phyloP scores from a whole-genome alignment of 2,888 invertebrate species.

The Brachyptera risi region DNA sequence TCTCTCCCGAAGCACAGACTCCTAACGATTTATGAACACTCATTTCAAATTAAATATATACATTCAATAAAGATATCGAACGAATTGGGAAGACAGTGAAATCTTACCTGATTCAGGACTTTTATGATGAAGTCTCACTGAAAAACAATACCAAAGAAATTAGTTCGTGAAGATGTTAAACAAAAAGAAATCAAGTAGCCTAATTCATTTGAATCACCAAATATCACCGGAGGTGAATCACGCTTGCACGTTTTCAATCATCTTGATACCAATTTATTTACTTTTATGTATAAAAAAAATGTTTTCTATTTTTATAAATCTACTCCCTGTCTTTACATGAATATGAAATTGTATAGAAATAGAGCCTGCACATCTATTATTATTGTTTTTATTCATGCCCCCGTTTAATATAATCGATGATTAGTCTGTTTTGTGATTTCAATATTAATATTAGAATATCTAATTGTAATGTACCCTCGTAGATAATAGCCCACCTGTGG shows the following conservation, averaged over 20 bases:
- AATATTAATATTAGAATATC: slow-evolving; percentile 18
- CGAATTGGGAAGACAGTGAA: no score
- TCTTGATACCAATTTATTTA: slow-evolving; percentile 11
- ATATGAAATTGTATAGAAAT: no score
- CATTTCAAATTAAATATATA: no score
- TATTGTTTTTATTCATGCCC: no score
- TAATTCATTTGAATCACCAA: neutral
- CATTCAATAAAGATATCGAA: no score
- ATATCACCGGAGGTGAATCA: slow-evolving; percentile 6
- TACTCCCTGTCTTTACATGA: neutral
- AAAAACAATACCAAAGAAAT: no score
- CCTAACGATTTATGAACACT: no score
- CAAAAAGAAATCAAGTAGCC: neutral
- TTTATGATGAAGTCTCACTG: no score
- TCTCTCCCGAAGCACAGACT: no score
- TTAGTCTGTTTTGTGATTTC: neutral
- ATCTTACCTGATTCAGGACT: no score
- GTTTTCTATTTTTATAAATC: neutral
- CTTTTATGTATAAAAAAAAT: neutral
- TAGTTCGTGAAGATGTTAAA: neutral
- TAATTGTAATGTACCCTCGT: slow-evolving; percentile 8
- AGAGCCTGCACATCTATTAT: neutral
- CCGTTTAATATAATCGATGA: slow-evolving; percentile 5
- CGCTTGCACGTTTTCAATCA: slow-evolving; percentile 9
- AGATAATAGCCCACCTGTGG: slow-evolving; percentile 14